These are phyloP conservation scores for Hypomecis punctinalis DNA, from an alignment of 2,888 invertebrate species.

Conservation along the genomic window DNA sequence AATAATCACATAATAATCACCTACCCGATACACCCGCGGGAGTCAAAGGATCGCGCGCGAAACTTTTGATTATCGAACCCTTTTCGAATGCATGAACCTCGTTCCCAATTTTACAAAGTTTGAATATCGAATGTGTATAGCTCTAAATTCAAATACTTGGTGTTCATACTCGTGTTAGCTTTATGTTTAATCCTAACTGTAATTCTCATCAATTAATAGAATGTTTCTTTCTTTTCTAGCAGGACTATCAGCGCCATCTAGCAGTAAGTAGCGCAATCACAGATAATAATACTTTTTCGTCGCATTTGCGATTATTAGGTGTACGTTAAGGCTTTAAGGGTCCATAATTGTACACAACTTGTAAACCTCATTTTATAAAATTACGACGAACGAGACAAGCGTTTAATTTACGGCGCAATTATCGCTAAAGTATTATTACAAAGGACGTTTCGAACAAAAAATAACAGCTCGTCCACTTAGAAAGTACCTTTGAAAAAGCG, in stretches of 20 bases:
- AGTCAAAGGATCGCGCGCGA: conserved; percentile 56
- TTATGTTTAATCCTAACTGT: conserved; percentile 13
- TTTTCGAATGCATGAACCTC: conserved; percentile 34
- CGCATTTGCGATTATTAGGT: conserved; percentile 13
- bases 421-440: conserved; percentile 76
- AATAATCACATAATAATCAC: conserved; percentile 80
- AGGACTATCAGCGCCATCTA: conserved; percentile 56
- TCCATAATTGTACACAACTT: conserved; percentile 52
- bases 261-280: conserved; percentile 46
- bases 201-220: conserved; percentile 33
- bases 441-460: conserved; percentile 74
- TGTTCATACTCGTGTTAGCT: conserved; percentile 15
- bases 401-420: conserved; percentile 76
- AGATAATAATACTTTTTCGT: conserved; percentile 18
- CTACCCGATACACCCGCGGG: conserved; percentile 63
- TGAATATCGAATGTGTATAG: conserved; percentile 18
- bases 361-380: conserved; percentile 65
- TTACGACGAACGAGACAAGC: conserved; percentile 65
- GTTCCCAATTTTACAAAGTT: conserved; percentile 25
- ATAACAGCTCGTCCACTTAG: conserved; percentile 70
- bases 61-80: conserved; percentile 42
- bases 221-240: conserved; percentile 32
- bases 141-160: conserved; percentile 4
- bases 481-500: conserved; percentile 82
- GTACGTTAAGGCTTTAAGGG: conserved; percentile 6